Base-by-base conservation (phyloP, 2,113 vertebrate species). In the Circaetus cinerascens region DNA sequence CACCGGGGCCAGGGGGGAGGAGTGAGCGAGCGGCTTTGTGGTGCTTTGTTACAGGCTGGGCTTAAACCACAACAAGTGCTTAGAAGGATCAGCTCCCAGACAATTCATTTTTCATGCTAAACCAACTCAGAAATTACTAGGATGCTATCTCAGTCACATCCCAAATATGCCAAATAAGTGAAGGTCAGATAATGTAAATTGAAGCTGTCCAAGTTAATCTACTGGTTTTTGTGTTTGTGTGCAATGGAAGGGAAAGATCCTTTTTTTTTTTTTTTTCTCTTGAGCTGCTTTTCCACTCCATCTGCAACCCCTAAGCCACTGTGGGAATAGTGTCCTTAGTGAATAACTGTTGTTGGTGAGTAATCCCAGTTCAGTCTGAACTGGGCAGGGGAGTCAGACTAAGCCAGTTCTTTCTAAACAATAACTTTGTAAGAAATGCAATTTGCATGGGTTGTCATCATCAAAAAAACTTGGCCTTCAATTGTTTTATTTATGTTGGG, bases 101-200 rank as follows among this genome's bases (percentile, higher is more conserved):
- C 92, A 95, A 96, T 90, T 84, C 14, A 94, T 93, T 94, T 95
- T 95, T 96, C 79, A 81, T 72, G 56, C 27, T 83, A 95, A 95
- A 84, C 50, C 57, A 83, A 67, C 75, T 71, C 88, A 92, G 93
- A 93, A 95, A 86, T 92, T 94, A 50, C 41, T 69, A 27, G 75
- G 82, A 57, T 84, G 55, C 27, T 86, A 67, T 86, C 71, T 92
- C 86, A 92, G 85, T 83, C 78, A 60, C 48, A 86, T 90, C n/a
- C 79, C 13, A 38, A 93, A 90, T 90, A 80, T 77, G 57, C 67
- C 53, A 69, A 38, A 63, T 64, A 86, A 94, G 63, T 43, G 72
- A 95, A 90, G 78, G 86, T 95, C 88, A 67, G 21, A 46, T 5
- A 8, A 81, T 96, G 43, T 82, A 88, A 96, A 88, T 63, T 55